Base-by-base conservation (phyloP, 2,888 invertebrate genomes). In the Drosophila subsilvestris region DNA sequence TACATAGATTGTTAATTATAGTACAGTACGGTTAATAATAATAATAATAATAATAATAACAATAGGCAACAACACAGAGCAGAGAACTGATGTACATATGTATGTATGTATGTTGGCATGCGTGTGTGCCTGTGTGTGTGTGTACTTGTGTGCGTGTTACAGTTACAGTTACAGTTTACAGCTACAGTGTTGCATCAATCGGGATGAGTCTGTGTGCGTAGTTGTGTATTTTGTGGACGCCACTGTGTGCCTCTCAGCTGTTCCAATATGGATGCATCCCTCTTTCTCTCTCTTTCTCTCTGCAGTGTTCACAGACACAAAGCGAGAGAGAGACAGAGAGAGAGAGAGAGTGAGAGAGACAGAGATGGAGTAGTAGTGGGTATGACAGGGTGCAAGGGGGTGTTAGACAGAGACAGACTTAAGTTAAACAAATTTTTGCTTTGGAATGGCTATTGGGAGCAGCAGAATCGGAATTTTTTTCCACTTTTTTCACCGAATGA, bases 51-150 rank as follows among this genome's bases (percentile, higher is more conserved):
- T 37, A 37, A 37, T 37, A 37, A 67, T 85, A 87, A 85, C 88
- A 84, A 85, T 87, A 82, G 82, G 79, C 87, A 84, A 86, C 85
- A 84, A 83, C 83, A 83, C 85, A 87, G 79, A 86, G 85, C 87
- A 81, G 81, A 82, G 66, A 72, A 71, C 59, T 63, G 43, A 57
- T 71, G 49, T 62, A 37, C 47, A 37, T 22, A 32, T 48, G 60
- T 66, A 53, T 43, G 43, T 47, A 7, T 61, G 25, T 43, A 42
- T 45, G 17, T 68, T n/a, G n/a, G n/a, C n/a, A n/a, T n/a, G n/a
- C n/a, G 32, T 63, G 58, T 58, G 50, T 63, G 57, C 51, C 53
- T 25, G 10, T 22, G 3, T 22, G 22, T 22, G 53, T 56, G 17
- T 58, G 47, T 54, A 44, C 4, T 25, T 55, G 42, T 60, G 45